These are phyloP conservation scores for Radopholus similis DNA, from an alignment of 1,140 invertebrate species.

Conservation along the genomic window DNA sequence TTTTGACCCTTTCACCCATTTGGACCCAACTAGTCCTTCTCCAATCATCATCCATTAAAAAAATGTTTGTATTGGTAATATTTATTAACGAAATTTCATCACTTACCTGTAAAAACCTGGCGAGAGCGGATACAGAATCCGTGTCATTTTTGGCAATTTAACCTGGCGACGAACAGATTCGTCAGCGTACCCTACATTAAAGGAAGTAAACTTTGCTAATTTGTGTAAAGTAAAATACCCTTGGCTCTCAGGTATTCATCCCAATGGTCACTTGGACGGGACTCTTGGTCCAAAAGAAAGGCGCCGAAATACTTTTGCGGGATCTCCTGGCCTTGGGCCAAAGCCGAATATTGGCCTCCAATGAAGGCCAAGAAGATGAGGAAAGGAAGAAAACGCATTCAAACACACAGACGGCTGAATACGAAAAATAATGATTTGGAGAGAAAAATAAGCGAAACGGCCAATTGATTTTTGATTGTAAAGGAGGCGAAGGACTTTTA, in stretches of 20 bases:
- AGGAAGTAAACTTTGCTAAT: background rate
- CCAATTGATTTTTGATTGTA: too few relatives aligned
- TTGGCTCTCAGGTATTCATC: slow-evolving; percentile 11
- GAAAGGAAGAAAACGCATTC: too few relatives aligned
- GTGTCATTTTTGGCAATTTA: slow-evolving; percentile 3
- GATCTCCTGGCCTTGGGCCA: background rate
- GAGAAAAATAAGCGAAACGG: too few relatives aligned
- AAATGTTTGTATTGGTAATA: too few relatives aligned
- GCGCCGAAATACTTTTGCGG: slow-evolving; percentile 17
- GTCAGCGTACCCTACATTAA: slow-evolving; percentile 4
- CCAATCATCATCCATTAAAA: slow-evolving; percentile 18
- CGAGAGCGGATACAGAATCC: slow-evolving; percentile 2
- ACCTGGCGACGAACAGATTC: background rate
- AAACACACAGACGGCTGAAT: too few relatives aligned
- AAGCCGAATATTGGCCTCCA: background rate
- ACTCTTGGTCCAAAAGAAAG: background rate
- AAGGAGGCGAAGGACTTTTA: too few relatives aligned
- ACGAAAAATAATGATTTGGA: too few relatives aligned
- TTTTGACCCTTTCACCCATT: slow-evolving; percentile 9
- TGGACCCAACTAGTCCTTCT: background rate
- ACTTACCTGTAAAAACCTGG: background rate
- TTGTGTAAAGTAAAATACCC: too few relatives aligned
- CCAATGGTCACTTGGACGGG: slow-evolving; percentile 20
- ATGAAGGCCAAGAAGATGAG: background rate
- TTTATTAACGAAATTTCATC: too few relatives aligned